Evolutionary conservation across 2,113 vertebrate species (phyloP).

Genomic region (Leucosticte australis): DNA sequence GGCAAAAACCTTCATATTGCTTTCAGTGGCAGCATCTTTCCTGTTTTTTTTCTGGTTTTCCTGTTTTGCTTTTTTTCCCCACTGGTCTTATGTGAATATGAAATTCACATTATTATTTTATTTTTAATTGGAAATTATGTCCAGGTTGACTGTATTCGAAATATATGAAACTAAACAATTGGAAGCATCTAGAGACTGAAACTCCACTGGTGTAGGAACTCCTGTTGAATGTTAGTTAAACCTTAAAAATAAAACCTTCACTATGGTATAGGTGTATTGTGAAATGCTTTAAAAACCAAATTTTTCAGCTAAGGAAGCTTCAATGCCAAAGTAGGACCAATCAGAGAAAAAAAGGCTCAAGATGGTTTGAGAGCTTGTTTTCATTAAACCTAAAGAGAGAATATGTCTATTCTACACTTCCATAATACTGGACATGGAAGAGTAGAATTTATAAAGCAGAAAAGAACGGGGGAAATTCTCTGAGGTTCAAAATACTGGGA

Average conservation of each 20-base stretch:
- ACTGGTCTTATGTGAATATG: background rate
- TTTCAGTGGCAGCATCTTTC: background rate
- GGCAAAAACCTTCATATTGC: background rate
- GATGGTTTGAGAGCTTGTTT: background rate
- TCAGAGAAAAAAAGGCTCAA: background rate
- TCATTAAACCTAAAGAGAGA: background rate
- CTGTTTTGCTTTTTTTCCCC: accelerated
- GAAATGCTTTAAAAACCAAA: background rate
- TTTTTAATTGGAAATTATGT: background rate
- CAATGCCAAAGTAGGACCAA: background rate
- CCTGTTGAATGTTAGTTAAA: background rate
- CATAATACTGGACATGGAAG: background rate
- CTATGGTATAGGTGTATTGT: background rate
- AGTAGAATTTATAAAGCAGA: background rate
- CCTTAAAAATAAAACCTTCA: background rate
- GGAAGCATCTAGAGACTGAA: background rate
- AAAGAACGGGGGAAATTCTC: background rate
- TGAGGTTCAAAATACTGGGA: background rate
- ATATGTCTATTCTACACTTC: background rate
- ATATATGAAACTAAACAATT: background rate
- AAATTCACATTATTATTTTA: background rate
- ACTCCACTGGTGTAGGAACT: background rate
- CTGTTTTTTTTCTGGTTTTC: background rate
- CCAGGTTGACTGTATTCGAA: accelerated
- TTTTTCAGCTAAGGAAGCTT: background rate